phyloP scores from a whole-genome alignment of 2,113 vertebrate species.

The Alethe castanea region DNA sequence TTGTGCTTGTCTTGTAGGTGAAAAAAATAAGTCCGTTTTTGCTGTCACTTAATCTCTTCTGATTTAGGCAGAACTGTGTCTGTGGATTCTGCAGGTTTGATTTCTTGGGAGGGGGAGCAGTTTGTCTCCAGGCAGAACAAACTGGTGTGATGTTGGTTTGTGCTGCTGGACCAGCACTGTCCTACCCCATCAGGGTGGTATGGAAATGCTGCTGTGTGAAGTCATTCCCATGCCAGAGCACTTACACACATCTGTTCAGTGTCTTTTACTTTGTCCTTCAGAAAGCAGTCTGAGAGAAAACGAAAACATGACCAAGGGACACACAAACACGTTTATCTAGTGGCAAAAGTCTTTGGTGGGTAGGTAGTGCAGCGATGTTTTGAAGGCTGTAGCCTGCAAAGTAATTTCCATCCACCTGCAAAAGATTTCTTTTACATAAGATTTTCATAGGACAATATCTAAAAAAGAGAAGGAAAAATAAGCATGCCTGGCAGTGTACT shows the following conservation, averaged over 20 bases:
- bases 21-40: neutral
- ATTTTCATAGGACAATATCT: neutral
- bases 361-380: neutral
- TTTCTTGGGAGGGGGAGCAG: neutral
- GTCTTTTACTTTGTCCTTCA: neutral
- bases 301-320: accelerated
- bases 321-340: neutral
- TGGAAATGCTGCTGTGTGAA: neutral
- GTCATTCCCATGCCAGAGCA: neutral
- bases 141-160: accelerated
- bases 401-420: neutral
- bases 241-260: neutral
- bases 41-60: neutral
- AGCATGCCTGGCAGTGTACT: neutral
- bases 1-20: neutral
- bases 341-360: neutral
- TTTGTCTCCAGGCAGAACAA: neutral
- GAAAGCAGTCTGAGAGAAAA: neutral
- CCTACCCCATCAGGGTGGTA: accelerated
- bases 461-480: neutral
- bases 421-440: neutral
- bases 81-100: neutral
- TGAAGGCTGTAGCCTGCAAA: neutral
- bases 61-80: neutral
- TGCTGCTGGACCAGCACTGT: neutral